Evolutionary conservation across 1,140 invertebrate species (phyloP).

Genomic region (Drosophila elegans): DNA sequence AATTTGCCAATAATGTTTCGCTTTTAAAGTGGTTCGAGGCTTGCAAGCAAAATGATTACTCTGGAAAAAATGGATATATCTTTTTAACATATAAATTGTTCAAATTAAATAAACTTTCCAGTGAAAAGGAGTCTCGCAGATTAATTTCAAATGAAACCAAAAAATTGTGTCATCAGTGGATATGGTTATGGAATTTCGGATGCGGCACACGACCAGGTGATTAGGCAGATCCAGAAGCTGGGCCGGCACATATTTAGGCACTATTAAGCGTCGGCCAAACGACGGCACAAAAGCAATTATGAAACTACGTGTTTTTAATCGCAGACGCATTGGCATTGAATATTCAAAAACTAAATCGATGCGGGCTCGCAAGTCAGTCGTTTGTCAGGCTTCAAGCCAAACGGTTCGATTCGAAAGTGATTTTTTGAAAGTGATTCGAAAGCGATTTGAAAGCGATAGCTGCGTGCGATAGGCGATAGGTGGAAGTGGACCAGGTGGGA

Average conservation of each 20-base stretch:
- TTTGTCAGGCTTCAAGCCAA: slow-evolving; percentile 48
- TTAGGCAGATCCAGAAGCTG: slow-evolving; percentile 68
- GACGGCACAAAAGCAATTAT: slow-evolving; percentile 61
- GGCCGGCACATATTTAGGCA: slow-evolving; percentile 57
- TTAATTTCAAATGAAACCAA: background rate
- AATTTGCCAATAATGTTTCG: background rate
- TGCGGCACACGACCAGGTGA: slow-evolving; percentile 55
- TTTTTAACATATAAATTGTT: too few species aligned
- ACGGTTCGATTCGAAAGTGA: slow-evolving; percentile 26
- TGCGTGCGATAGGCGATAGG: slow-evolving; percentile 32
- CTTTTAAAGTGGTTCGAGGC: too few species aligned
- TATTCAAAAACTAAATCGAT: slow-evolving; percentile 45
- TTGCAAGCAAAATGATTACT: too few species aligned
- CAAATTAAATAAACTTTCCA: background rate
- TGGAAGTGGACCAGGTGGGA: background rate
- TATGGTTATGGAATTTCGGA: slow-evolving; percentile 6
- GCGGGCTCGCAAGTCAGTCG: slow-evolving; percentile 46
- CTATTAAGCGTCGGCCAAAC: slow-evolving; percentile 61
- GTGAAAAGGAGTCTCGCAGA: background rate
- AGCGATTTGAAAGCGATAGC: slow-evolving; percentile 12
- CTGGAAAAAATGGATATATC: too few species aligned
- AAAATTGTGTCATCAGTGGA: background rate
- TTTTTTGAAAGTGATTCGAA: slow-evolving; percentile 21
- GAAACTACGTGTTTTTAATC: slow-evolving; percentile 66
- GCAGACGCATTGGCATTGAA: slow-evolving; percentile 46